Conservation (phyloP, 2,888 invertebrate species). For the Oligia fasciuncula region DNA sequence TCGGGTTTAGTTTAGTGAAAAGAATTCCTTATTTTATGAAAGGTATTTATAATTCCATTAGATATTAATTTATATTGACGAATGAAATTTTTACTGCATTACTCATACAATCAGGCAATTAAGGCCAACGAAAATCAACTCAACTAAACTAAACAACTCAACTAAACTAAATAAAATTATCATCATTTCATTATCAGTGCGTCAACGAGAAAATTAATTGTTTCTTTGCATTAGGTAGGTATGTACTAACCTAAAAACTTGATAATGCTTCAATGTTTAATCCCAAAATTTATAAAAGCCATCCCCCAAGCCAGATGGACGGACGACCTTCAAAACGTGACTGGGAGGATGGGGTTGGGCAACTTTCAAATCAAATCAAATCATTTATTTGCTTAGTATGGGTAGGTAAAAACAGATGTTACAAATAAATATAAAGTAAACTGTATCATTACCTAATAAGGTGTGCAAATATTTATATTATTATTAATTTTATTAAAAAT, state of each 20-base stretch:
- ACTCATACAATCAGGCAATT: slow-evolving; percentile 35
- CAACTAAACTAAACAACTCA: too few relatives aligned
- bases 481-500: too few relatives aligned
- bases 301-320: background rate
- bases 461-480: too few relatives aligned
- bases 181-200: slow-evolving; percentile 24
- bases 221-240: slow-evolving; percentile 19
- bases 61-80: background rate
- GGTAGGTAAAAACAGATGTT: too few relatives aligned
- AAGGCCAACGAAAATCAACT: slow-evolving; percentile 35
- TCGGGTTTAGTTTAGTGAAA: background rate
- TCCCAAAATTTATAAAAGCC: too few relatives aligned
- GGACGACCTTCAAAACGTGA: background rate
- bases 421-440: too few relatives aligned
- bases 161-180: slow-evolving; percentile 42
- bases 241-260: slow-evolving; percentile 24
- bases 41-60: background rate
- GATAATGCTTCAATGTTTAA: background rate
- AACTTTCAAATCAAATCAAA: background rate
- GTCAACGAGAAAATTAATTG: slow-evolving; percentile 33
- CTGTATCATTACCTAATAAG: too few relatives aligned
- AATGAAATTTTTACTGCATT: background rate
- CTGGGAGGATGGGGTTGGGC: background rate
- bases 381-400: too few relatives aligned
- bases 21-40: background rate